Base-by-base conservation (phyloP, 2,113 vertebrate species). In the Microcebus lehilahytsara region DNA sequence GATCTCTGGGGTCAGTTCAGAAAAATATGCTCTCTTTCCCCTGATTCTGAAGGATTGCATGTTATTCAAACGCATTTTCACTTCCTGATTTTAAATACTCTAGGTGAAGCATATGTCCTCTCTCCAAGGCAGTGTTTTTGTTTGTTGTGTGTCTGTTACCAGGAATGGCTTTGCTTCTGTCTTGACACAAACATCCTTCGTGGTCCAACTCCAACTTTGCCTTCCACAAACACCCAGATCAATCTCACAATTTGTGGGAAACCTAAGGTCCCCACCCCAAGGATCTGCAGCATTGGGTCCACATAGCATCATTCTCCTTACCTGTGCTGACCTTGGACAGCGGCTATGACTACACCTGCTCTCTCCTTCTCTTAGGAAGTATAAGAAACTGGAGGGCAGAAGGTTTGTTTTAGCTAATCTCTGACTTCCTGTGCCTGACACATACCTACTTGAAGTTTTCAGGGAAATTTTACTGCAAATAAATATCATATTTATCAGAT, bases 311-410 rank as follows among this genome's bases (percentile, higher is more conserved):
- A 0, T 12, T 14, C 17, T 14, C 10, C 7, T 32, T 62, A 6
- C 20, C 49, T 32, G 22, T 4, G 22, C n/a, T 53, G 7, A 4
- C 62, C 16, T 20, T 1, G 30, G 23, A 60, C 25, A 9, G 14
- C 0, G 32, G 56, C 22, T 0, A 1, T 11, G 2, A 17, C 12
- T 2, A 4, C 0, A 0, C 3, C 0, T 4, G 4, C 13, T 7
- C 1, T 10, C 9, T 27, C 23, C 42, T 9, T 16, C 32, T 58
- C 49, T 19, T 46, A 42, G 40, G 12, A 34, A 19, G 17, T 4
- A 0, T 0, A 4, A 22, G 64, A 66, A 25, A 23, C 10, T 6
- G 42, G 9, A 10, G n/a, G 25, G 19, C 30, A 7, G 14, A 7
- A 10, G 9, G 53, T 40, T 6, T 3, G 12, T 77, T 62, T 46